phyloP scores from a whole-genome alignment of 2,113 vertebrate species.

The Leucopsar rothschildi region DNA sequence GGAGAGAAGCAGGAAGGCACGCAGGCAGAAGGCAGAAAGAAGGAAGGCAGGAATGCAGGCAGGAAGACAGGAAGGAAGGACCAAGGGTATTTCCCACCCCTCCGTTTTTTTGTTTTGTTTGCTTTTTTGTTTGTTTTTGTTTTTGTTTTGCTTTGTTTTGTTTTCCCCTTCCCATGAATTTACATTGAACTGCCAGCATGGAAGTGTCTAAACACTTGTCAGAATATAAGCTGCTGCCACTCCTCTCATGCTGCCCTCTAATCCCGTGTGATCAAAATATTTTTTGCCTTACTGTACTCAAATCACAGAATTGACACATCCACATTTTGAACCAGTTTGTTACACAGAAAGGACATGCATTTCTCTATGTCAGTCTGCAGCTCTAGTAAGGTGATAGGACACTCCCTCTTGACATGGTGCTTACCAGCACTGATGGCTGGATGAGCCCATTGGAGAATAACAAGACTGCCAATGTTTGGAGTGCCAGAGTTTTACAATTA shows the following conservation, averaged over 20 bases:
- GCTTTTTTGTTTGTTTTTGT: no score
- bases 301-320: neutral
- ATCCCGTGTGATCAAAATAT: neutral
- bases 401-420: neutral
- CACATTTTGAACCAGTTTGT: neutral
- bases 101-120: no score
- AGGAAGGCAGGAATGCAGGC: neutral
- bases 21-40: neutral
- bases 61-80: neutral
- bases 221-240: neutral
- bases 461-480: neutral
- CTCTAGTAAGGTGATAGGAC: neutral
- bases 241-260: neutral
- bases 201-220: neutral
- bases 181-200: neutral
- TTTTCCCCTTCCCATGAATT: neutral
- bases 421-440: neutral
- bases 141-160: no score
- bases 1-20: accelerated
- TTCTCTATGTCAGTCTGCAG: neutral
- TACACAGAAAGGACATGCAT: neutral
- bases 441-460: neutral
- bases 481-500: neutral
- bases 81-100: neutral
- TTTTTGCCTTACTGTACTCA: neutral